Percentiles rank a stretch among this genome's conserved stretches.
Evolutionary conservation across 2,797 vertebrate genomes (phyloP).

Genomic region (Diceros bicornis): DNA sequence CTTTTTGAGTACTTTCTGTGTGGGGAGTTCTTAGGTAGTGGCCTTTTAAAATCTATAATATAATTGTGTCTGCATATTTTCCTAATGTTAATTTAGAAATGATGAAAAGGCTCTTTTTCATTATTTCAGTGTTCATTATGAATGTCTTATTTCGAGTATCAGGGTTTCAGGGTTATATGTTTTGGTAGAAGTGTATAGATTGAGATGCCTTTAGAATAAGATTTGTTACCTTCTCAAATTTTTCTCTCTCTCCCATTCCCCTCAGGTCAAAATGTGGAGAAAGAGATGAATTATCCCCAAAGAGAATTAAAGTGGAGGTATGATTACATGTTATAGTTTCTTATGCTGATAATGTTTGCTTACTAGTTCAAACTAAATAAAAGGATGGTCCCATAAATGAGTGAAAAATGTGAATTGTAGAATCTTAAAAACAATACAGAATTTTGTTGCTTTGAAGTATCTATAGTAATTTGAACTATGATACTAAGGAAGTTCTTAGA

Average conservation of each 20-base stretch:
- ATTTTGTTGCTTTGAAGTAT: constrained; percentile 53
- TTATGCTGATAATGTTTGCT: constrained; percentile 13
- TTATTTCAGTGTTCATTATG: neutral
- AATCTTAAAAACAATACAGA: constrained; percentile 45
- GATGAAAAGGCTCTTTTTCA: neutral
- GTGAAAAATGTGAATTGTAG: constrained; percentile 31
- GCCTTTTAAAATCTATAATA: neutral
- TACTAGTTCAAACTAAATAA: constrained; percentile 47
- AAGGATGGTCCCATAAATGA: neutral
- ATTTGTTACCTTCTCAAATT: constrained; percentile 44
- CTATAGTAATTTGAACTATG: neutral
- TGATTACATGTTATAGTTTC: constrained; percentile 21
- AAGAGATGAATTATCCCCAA: constrained; percentile 97
- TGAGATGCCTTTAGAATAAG: constrained; percentile 59
- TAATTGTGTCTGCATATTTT: neutral
- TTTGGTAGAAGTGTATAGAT: constrained; percentile 18
- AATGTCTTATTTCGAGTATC: constrained; percentile 8
- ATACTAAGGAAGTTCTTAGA: neutral
- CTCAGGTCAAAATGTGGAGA: constrained; percentile 97
- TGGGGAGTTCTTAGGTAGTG: neutral
- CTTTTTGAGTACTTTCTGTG: neutral
- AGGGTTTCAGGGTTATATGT: neutral
- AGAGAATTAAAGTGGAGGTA: constrained; percentile 99
- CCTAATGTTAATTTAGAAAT: constrained; percentile 26
- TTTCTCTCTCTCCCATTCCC: constrained; percentile 79